Conservation (phyloP, 1,140 invertebrate species). For the Cardiocondyla obscurior region DNA sequence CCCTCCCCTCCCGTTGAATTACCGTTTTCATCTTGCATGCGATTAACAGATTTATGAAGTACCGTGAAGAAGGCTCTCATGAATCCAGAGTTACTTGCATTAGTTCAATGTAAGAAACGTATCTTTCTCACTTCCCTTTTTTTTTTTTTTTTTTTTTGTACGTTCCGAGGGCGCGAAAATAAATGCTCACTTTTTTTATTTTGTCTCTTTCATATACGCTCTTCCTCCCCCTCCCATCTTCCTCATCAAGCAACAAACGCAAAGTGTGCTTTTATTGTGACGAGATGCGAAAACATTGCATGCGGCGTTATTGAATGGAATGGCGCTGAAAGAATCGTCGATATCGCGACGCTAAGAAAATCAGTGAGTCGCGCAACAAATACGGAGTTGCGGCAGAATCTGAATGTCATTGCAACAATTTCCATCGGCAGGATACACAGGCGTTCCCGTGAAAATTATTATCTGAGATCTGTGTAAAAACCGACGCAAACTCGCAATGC, state of each 20-base stretch:
- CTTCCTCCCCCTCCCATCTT: not conserved
- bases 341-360: not conserved
- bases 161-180: not conserved
- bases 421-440: not conserved
- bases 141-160: slow-evolving; percentile 18
- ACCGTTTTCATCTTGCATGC: not conserved
- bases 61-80: not conserved
- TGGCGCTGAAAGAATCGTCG: not conserved
- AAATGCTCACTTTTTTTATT: slow-evolving; percentile 14
- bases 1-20: no score
- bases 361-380: not conserved
- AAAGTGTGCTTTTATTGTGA: slow-evolving; percentile 18
- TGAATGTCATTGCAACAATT: slow-evolving; percentile 9
- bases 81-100: slow-evolving; percentile 8
- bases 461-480: not conserved
- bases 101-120: slow-evolving; percentile 7
- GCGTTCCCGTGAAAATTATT: not conserved
- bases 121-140: slow-evolving; percentile 2
- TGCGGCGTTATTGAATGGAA: slow-evolving; percentile 18
- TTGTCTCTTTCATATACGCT: slow-evolving; percentile 1
- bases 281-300: slow-evolving; percentile 37
- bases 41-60: not conserved
- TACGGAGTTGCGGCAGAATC: slow-evolving; percentile 31
- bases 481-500: slow-evolving; percentile 4
- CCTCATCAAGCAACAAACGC: slow-evolving; percentile 21